These are phyloP conservation scores for Caenorhabditis japonica DNA, from an alignment of 2,888 invertebrate species.

Conservation along the genomic window DNA sequence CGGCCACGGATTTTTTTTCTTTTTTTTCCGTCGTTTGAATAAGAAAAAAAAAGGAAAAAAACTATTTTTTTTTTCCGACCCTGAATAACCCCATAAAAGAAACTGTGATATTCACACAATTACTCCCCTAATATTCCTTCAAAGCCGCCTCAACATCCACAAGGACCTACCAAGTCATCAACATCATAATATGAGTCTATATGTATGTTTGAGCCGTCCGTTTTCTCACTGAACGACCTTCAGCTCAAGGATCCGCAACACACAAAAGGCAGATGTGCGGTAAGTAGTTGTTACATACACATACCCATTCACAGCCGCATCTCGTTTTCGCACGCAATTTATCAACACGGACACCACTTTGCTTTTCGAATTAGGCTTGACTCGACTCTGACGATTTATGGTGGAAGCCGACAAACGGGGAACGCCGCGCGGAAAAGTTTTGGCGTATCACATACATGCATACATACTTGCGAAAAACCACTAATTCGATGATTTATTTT, in stretches of 20 bases:
- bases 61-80: too few species aligned
- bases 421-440: neutral
- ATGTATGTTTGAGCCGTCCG: too few species aligned
- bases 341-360: slow-evolving; percentile 2
- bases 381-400: slow-evolving; percentile 34
- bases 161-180: too few species aligned
- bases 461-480: slow-evolving; percentile 25
- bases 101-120: too few species aligned
- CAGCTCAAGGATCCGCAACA: slow-evolving; percentile 25
- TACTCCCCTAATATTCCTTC: slow-evolving; percentile 13
- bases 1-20: too few species aligned
- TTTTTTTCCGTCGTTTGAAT: too few species aligned
- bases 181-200: slow-evolving; percentile 40
- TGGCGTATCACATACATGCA: too few species aligned
- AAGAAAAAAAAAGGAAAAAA: too few species aligned
- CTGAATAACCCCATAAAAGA: too few species aligned
- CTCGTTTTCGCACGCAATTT: slow-evolving; percentile 22
- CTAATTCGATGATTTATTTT: slow-evolving; percentile 42
- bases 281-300: slow-evolving; percentile 38
- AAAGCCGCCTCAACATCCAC: too few species aligned
- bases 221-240: too few species aligned
- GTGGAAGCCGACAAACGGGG: slow-evolving; percentile 16
- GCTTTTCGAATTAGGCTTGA: slow-evolving; percentile 15
- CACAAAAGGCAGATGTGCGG: slow-evolving; percentile 46
- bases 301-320: too few species aligned